Evolutionary conservation across 2,113 vertebrate species (phyloP), one percentile per base, ranked within the genome.

Genomic region (Cinclus mexicanus): DNA sequence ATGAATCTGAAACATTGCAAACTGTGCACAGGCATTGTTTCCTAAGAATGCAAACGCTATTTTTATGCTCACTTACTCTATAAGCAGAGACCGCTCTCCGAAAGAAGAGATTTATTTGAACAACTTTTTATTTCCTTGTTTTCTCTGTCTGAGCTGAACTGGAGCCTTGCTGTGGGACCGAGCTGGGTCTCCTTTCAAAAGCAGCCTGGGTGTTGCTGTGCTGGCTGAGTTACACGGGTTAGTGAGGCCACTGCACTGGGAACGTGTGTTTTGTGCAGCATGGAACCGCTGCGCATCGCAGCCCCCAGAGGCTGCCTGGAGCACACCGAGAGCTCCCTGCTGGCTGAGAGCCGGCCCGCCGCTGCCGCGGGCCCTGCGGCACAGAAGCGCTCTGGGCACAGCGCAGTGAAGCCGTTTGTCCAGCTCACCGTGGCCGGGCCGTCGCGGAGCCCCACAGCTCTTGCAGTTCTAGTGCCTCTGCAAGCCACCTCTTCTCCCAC

Each of bases 1-100:
- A 89, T 55, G 63, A 97, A 95, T 95, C 86, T 84, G 74, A 89
- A 96, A 80, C 6, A 2, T 37, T 79, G 86, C 89, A 80, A 70
- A 8, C 39, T 71, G 4, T 0, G 42, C 28, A 47, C 67, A 83
- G 61, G 42, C 84, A 60, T 41, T 65, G 65, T 87, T 90, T 53
- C 91, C 85, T 89, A 49, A 89, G 63, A 93, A 78, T 19, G 22
- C 37, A 78, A 75, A 60, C 68, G 65, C 25, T 14, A 42, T 67
- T 77, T 80, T 95, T 63, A 24, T 46, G 39, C 42, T 81, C 16
- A 1, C 26, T 77, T 60, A 25, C 42, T 71, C 21, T 35, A 12
- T 41, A 80, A 74, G 59, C 29, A 67, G 88, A 69, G 19, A 22
- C 29, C 67, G 37, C 39, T 74, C 11, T 83, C 4, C 0, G 42